phyloP scores from a whole-genome alignment of 92 coral and sea anemone species.

The Montipora capitata region DNA sequence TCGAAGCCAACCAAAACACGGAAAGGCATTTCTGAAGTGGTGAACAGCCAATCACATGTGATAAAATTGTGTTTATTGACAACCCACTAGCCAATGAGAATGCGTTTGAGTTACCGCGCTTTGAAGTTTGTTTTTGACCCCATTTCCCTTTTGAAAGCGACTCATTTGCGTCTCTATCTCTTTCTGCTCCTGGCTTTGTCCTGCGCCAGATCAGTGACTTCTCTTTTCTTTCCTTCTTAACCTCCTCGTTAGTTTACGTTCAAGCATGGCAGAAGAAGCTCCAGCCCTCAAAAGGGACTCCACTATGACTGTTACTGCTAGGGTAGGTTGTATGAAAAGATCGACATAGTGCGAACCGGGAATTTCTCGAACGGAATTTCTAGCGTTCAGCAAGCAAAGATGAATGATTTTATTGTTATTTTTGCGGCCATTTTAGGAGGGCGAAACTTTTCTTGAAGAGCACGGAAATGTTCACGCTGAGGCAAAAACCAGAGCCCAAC shows the following conservation, averaged over 20 bases:
- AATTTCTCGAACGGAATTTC: not conserved
- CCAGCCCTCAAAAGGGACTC: constrained; percentile 93
- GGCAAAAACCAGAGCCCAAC: constrained; percentile 90
- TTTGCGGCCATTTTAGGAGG: constrained; percentile 82
- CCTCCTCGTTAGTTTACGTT: constrained; percentile 9
- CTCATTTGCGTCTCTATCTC: constrained; percentile 79
- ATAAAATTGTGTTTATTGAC: constrained; percentile 63
- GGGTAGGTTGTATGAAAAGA: constrained; percentile 68
- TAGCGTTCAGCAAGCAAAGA: not conserved
- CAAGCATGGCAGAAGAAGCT: constrained; percentile 91
- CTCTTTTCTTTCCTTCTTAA: constrained; percentile 8
- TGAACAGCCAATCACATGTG: constrained; percentile 57
- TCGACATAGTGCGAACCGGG: constrained; percentile 38
- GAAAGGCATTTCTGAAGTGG: constrained; percentile 28
- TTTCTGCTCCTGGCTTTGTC: constrained; percentile 53
- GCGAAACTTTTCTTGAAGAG: constrained; percentile 92
- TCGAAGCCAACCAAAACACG: constrained; percentile 15
- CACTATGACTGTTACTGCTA: constrained; percentile 95
- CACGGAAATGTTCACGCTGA: constrained; percentile 88
- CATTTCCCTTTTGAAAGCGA: constrained; percentile 59
- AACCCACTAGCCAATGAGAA: constrained; percentile 72
- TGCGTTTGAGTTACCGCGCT: constrained; percentile 81
- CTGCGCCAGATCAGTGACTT: constrained; percentile 22
- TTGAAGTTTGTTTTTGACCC: constrained; percentile 64
- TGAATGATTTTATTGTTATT: constrained; percentile 53